Conservation (phyloP, 2,888 invertebrate species). For the Altica lythri region DNA sequence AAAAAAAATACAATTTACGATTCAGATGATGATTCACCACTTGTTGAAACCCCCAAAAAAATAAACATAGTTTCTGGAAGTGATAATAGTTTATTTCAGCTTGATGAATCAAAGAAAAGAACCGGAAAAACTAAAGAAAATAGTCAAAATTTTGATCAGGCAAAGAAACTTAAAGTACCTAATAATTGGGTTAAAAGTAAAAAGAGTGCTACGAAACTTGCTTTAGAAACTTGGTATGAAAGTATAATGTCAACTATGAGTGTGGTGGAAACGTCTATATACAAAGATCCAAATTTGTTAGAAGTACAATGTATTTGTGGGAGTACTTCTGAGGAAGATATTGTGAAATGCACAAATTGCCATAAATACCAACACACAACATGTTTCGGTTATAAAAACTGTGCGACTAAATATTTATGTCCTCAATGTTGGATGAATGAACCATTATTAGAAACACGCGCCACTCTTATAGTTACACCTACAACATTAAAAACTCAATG, state of each 20-base stretch:
- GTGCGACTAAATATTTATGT: conserved; percentile 60
- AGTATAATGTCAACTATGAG: conserved; percentile 41
- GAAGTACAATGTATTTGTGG: conserved; percentile 58
- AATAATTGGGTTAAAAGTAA: conserved; percentile 41
- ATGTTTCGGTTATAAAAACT: conserved; percentile 61
- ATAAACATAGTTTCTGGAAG: neutral
- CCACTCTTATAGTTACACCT: conserved; percentile 77
- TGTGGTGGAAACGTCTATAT: conserved; percentile 20
- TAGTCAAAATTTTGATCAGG: conserved; percentile 21
- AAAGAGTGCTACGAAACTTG: conserved; percentile 43
- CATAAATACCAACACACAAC: conserved; percentile 64
- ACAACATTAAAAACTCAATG: conserved; percentile 71
- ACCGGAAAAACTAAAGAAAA: conserved; percentile 21
- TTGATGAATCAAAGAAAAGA: conserved; percentile 25
- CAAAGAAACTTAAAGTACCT: conserved; percentile 43
- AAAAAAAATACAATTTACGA: conserved; percentile 14
- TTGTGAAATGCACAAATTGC: conserved; percentile 63
- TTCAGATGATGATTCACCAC: conserved; percentile 19
- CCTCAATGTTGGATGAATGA: conserved; percentile 68
- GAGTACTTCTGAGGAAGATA: conserved; percentile 39
- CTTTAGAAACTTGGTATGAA: conserved; percentile 50
- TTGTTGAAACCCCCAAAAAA: neutral
- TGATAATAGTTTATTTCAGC: too few species aligned
- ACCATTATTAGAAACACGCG: conserved; percentile 61
- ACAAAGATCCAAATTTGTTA: conserved; percentile 13